Conservation (phyloP, 2,113 vertebrate genomes). For the Etheostoma cragini region DNA sequence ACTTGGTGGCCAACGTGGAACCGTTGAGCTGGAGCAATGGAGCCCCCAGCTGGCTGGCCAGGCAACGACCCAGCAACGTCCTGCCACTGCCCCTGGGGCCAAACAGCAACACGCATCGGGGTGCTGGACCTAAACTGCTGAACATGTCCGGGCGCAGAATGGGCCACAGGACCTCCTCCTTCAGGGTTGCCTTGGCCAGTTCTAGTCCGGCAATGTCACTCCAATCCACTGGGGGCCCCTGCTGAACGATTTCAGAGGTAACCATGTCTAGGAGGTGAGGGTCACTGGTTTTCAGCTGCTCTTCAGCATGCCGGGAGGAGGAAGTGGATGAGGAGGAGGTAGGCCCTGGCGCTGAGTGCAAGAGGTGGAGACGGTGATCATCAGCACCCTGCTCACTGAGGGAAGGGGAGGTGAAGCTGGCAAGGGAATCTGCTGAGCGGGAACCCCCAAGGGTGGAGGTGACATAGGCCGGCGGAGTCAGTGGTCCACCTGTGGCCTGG, state of each 20-base stretch:
- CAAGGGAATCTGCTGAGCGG: conserved; percentile 90
- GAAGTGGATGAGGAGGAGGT: conserved; percentile 85
- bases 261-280: conserved; percentile 96
- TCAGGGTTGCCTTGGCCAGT: conserved; percentile 92
- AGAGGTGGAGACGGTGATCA: conserved; percentile 91
- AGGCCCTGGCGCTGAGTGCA: conserved; percentile 90
- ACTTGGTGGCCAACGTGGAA: conserved; percentile 93
- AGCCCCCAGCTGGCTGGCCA: conserved; percentile 95
- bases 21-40: conserved; percentile 93
- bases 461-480: conserved; percentile 92
- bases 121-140: conserved; percentile 85
- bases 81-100: conserved; percentile 95
- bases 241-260: conserved; percentile 94
- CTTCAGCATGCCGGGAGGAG: conserved; percentile 92
- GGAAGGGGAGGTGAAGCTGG: conserved; percentile 91
- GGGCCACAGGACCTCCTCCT: conserved; percentile 97
- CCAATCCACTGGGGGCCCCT: conserved; percentile 94
- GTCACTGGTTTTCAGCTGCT: conserved; percentile 95
- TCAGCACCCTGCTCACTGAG: conserved; percentile 90
- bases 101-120: conserved; percentile 92
- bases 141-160: conserved; percentile 95
- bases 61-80: conserved; percentile 93
- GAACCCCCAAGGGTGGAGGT: conserved; percentile 89
- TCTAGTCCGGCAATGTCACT: conserved; percentile 95
- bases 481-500: conserved; percentile 88